phyloP scores from a whole-genome alignment of 2,113 vertebrate species.

The Hydrochoerus hydrochaeris region DNA sequence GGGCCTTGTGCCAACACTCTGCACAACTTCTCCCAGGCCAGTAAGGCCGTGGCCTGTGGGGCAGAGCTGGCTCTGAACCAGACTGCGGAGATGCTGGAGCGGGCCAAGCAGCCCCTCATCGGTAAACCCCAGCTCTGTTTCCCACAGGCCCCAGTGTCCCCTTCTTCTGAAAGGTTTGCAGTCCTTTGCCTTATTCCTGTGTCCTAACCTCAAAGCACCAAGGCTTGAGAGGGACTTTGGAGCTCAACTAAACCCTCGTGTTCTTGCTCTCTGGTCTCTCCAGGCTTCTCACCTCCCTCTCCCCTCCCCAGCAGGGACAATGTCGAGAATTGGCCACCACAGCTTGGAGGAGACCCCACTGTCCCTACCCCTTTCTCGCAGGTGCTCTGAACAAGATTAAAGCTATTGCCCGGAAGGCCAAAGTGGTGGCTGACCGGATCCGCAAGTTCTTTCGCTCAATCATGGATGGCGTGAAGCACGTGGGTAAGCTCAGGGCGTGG shows the following conservation, averaged over 20 bases:
- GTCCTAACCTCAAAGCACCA: neutral
- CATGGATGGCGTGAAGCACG: conserved; percentile 86
- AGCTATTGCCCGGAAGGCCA: conserved; percentile 87
- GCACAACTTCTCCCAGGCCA: conserved; percentile 87
- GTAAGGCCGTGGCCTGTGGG: conserved; percentile 91
- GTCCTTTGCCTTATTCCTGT: neutral
- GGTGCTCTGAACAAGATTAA: conserved; percentile 87
- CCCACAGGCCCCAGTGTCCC: accelerated
- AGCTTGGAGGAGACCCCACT: neutral
- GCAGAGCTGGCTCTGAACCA: conserved; percentile 93
- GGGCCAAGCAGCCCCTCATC: conserved; percentile 86
- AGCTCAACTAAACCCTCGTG: no score
- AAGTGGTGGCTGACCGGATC: conserved; percentile 84
- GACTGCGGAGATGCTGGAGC: conserved; percentile 87
- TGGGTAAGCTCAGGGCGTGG: conserved; percentile 85
- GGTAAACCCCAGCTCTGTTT: conserved; percentile 84
- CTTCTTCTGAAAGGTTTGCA: accelerated
- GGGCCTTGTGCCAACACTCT: conserved; percentile 92
- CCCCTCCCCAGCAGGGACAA: neutral
- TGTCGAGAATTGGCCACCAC: neutral
- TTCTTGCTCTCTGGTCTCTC: neutral
- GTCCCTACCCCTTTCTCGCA: conserved; percentile 41
- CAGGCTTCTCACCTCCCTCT: neutral
- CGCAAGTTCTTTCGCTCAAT: conserved; percentile 88
- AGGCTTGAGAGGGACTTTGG: neutral